A percentile compares a stretch with the other conserved stretches of the same genome.
These are phyloP conservation scores for Gymnocephalus cernua DNA, from an alignment of 2,113 vertebrate genomes.

Conservation along the genomic window DNA sequence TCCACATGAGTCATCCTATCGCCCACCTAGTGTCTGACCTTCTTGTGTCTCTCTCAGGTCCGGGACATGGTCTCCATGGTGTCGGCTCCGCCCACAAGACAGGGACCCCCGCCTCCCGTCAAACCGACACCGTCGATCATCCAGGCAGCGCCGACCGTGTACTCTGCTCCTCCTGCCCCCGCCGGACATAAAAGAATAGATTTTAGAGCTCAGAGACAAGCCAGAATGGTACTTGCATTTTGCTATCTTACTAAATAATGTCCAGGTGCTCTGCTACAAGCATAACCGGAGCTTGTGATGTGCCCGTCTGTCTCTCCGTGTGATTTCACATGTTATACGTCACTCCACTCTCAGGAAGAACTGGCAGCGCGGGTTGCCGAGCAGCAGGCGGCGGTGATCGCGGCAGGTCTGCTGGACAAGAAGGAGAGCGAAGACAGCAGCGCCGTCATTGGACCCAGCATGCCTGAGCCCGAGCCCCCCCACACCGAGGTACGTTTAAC, in stretches of 20 bases:
- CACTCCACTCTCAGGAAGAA: constrained; percentile 80
- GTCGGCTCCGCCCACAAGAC: constrained; percentile 60
- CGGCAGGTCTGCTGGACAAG: constrained; percentile 84
- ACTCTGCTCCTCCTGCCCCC: constrained; percentile 81
- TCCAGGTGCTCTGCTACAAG: not conserved
- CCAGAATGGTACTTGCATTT: constrained; percentile 79
- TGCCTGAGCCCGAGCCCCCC: constrained; percentile 86
- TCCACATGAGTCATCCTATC: not conserved
- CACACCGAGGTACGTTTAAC: constrained; percentile 79
- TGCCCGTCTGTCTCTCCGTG: not conserved
- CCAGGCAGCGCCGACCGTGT: constrained; percentile 89
- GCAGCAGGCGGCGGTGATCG: constrained; percentile 83
- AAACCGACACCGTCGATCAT: constrained; percentile 85
- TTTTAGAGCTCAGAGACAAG: constrained; percentile 80
- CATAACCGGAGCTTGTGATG: not conserved
- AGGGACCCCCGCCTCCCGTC: constrained; percentile 63
- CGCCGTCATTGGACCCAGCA: constrained; percentile 87
- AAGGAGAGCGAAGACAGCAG: constrained; percentile 83
- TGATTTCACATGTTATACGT: not conserved
- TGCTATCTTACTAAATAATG: not conserved
- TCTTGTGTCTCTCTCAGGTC: constrained; percentile 63
- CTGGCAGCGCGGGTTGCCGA: constrained; percentile 83
- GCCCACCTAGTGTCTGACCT: not conserved
- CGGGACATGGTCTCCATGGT: constrained; percentile 78
- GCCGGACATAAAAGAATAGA: constrained; percentile 76